Conservation (phyloP, 2,888 invertebrate genomes). For the Halictus quadricinctus region DNA sequence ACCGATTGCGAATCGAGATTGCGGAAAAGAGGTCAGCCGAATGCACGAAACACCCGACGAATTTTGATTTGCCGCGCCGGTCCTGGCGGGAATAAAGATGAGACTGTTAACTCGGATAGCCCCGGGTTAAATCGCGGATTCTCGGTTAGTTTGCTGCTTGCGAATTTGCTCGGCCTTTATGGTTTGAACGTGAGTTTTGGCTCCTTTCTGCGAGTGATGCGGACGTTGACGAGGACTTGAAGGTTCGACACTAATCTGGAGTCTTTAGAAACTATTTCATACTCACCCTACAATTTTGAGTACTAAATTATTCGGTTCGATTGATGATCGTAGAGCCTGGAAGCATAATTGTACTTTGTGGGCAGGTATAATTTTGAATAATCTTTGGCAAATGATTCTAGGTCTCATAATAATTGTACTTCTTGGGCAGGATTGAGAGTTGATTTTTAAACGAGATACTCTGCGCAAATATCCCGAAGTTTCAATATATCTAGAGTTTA, state of each 20-base stretch:
- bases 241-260: too few species aligned
- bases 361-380: too few species aligned
- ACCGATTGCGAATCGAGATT: neutral
- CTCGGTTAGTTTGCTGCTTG: neutral
- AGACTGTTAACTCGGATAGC: neutral
- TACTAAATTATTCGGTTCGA: too few species aligned
- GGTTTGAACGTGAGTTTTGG: neutral
- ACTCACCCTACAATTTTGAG: too few species aligned
- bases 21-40: neutral
- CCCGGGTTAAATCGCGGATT: neutral
- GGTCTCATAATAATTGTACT: too few species aligned
- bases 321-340: too few species aligned
- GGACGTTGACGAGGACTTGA: too few species aligned
- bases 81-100: neutral
- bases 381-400: too few species aligned
- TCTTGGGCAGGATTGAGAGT: too few species aligned
- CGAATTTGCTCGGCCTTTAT: neutral
- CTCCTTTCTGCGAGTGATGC: neutral
- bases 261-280: too few species aligned
- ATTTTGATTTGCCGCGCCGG: neutral
- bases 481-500: neutral
- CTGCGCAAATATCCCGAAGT: neutral
- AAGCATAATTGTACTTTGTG: too few species aligned
- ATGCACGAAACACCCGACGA: neutral
- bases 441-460: too few species aligned